phyloP scores from a whole-genome alignment of 2,797 vertebrate species.

The Rhynchonycteris naso region DNA sequence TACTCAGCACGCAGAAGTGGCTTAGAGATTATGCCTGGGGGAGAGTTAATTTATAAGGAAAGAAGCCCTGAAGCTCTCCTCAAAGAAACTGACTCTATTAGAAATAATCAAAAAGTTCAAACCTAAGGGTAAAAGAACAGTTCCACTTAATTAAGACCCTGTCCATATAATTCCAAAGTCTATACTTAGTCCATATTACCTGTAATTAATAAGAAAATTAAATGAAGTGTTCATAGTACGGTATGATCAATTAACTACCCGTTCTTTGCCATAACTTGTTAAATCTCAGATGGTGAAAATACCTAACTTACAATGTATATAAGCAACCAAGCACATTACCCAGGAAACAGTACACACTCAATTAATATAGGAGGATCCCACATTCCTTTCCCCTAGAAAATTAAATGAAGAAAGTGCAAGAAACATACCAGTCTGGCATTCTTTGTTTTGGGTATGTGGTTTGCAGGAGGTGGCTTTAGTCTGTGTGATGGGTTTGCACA shows the following conservation, averaged over 20 bases:
- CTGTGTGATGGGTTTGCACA: conserved; percentile 96
- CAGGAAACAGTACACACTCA: neutral
- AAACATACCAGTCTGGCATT: conserved; percentile 93
- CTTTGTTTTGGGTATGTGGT: conserved; percentile 91
- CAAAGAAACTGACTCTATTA: conserved; percentile 30
- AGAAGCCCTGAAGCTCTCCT: neutral
- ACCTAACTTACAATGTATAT: conserved; percentile 3
- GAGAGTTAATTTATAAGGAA: neutral
- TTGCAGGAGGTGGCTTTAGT: conserved; percentile 97
- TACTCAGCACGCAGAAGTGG: neutral
- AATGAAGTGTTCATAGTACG: conserved; percentile 13
- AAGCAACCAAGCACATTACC: conserved; percentile 4
- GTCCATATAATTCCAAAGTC: neutral
- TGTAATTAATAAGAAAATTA: conserved; percentile 40
- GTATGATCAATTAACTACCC: conserved; percentile 43
- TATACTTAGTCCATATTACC: neutral
- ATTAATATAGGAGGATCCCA: neutral
- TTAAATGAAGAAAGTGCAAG: neutral
- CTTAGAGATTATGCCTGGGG: neutral
- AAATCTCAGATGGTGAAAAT: conserved; percentile 43
- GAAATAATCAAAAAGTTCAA: conserved; percentile 19
- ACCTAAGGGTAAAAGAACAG: neutral
- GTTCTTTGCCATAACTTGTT: conserved; percentile 20
- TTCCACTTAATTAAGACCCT: conserved; percentile 17
- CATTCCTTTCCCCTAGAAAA: conserved; percentile 7